Base-by-base conservation (phyloP, 1,140 invertebrate genomes). In the Sinonovacula constricta region DNA sequence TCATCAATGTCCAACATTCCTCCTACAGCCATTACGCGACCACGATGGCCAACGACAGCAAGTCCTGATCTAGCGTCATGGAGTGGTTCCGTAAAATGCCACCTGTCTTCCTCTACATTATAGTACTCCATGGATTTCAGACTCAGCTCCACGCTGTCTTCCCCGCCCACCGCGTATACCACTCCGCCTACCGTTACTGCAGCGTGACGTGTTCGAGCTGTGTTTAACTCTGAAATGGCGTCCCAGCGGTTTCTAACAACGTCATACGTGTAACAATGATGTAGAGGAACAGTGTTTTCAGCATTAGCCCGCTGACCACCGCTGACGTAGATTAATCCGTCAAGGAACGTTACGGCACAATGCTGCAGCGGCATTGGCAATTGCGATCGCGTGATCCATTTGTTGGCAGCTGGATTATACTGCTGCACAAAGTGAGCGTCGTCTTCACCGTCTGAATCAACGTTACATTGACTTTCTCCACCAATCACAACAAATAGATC, bases 1-100 rank as follows among this genome's bases (percentile, higher is more conserved):
- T 54, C 31, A 56, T 76, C 72, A 3, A 39, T 54, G 22, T 76
- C 72, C 34, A 76, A 26, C 62, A 76, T 59, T 15, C 72, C 72
- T 4, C 72, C 72, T 5, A 51, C 72, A 33, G 65, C 53, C 18
- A 56, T 54, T 36, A 76, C 28, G 0, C 53, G 24, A n/a, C 72
- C 72, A 10, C 72, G 62, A 45, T 76, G 63, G 18, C 28, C 62
- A 18, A 34, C 63, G 1, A 63, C 72, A 10, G 72, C 72, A 10
- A 34, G 12, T 24, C 53, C 54, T 15, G 56, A 62, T 3, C 72
- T 30, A 12, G 62, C 62, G 26, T 67, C 63, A 3, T 12, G 45
- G 33, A 76, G 54, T 15, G 31, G 0, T 3, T 22, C 54, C 5
- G 51, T 56, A n/a, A 56, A 28, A 14, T 22, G 39, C 72, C 72